Percentiles rank a stretch among this genome's conserved stretches.
These are phyloP conservation scores for Eudyptes chrysolophus DNA, from an alignment of 2,113 vertebrate species.

Conservation along the genomic window DNA sequence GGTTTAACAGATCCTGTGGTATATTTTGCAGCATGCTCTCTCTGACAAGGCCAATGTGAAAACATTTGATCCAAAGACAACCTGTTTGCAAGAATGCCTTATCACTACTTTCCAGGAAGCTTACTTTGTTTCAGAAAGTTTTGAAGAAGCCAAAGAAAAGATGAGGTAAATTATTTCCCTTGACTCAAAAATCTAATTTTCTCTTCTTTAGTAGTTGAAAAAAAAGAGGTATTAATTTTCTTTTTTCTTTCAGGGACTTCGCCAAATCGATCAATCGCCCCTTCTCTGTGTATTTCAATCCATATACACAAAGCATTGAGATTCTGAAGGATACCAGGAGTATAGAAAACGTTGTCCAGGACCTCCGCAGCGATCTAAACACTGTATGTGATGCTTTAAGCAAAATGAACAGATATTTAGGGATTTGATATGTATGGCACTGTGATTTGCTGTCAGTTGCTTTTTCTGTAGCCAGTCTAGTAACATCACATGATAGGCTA, in stretches of 20 bases:
- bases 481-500: conserved; percentile 4
- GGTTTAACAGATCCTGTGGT: conserved; percentile 32
- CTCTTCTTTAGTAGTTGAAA: neutral
- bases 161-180: conserved; percentile 85
- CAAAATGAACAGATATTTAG: conserved; percentile 97
- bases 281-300: conserved; percentile 98
- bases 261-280: conserved; percentile 94
- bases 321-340: conserved; percentile 94
- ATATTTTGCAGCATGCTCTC: conserved; percentile 87
- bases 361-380: conserved; percentile 93
- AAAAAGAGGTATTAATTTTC: conserved; percentile 14
- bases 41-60: conserved; percentile 91
- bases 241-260: conserved; percentile 85
- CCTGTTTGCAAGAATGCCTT: conserved; percentile 93
- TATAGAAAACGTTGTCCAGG: conserved; percentile 94
- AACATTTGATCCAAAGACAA: conserved; percentile 93
- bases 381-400: conserved; percentile 94
- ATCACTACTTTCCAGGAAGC: conserved; percentile 97
- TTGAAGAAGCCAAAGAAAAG: conserved; percentile 97
- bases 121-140: conserved; percentile 97
- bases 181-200: conserved; percentile 26
- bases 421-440: conserved; percentile 79
- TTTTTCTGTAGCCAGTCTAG: neutral
- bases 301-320: conserved; percentile 94
- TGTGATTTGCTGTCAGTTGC: neutral